phyloP scores from a whole-genome alignment of 2,113 vertebrate genomes.

The Xenotilapia flavipinnis region DNA sequence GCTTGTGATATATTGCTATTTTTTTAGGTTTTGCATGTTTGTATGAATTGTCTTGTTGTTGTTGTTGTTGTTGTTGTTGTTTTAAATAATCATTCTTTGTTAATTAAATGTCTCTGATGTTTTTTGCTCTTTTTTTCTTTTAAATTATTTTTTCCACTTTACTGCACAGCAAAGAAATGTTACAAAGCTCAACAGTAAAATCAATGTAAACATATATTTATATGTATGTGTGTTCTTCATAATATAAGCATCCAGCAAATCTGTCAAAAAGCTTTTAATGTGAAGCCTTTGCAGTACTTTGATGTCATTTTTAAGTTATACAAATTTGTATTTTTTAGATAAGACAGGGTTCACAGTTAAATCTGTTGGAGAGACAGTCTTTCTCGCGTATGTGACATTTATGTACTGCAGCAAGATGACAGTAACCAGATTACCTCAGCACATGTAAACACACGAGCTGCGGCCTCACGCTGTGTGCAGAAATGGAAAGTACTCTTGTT shows the following conservation, averaged over 20 bases:
- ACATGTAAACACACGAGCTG: background rate
- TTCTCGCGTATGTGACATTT: background rate
- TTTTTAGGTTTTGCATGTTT: background rate
- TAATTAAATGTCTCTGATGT: background rate
- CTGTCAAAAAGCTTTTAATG: background rate
- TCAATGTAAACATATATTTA: background rate
- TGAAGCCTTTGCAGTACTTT: background rate
- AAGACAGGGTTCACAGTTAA: background rate
- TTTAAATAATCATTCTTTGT: background rate
- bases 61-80: fast-evolving
- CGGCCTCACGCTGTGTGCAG: background rate
- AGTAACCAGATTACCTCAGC: background rate
- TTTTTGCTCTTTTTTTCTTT: background rate
- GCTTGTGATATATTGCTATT: background rate
- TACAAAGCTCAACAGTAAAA: background rate
- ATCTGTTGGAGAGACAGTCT: background rate
- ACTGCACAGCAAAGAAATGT: background rate
- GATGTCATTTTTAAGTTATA: background rate
- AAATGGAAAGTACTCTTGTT: background rate
- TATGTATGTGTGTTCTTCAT: background rate
- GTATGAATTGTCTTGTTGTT: background rate
- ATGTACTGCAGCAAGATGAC: background rate
- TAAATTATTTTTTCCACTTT: background rate
- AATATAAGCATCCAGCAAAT: background rate
- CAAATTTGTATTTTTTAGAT: background rate